phyloP scores from a whole-genome alignment of 35 echinoderm and acorn worm genomes.

The Lytechinus variegatus region DNA sequence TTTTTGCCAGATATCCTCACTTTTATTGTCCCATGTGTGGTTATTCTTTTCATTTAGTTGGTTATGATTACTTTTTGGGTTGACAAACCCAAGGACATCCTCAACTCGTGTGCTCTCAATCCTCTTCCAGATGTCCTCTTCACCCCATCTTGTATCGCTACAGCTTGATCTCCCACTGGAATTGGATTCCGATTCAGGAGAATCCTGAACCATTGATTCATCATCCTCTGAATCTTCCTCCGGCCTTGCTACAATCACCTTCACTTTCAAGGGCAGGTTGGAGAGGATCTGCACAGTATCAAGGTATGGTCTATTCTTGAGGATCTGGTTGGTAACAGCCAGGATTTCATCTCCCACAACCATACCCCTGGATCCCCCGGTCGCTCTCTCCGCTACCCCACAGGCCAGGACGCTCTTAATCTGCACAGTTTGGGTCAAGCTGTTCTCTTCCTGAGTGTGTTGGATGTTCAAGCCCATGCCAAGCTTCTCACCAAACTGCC shows the following conservation, averaged over 20 bases:
- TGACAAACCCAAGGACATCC: constrained; percentile 32
- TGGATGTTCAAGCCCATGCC: constrained; percentile 98
- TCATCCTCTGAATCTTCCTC: constrained; percentile 31
- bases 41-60: constrained; percentile 35
- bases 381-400: constrained; percentile 83
- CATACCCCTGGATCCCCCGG: constrained; percentile 45
- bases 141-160: constrained; percentile 22
- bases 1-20: constrained; percentile 43
- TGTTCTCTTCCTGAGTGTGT: constrained; percentile 67
- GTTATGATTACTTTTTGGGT: constrained; percentile 4
- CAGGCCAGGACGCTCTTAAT: constrained; percentile 68
- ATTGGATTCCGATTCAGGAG: constrained; percentile 35
- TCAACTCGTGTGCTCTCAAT: constrained; percentile 40
- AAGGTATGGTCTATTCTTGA: constrained; percentile 62
- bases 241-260: constrained; percentile 63
- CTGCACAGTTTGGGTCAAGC: constrained; percentile 77
- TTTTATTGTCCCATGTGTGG: constrained; percentile 14
- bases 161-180: constrained; percentile 42
- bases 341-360: constrained; percentile 77
- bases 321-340: constrained; percentile 58
- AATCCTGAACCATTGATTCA: constrained; percentile 40
- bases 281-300: constrained; percentile 67
- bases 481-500: constrained; percentile 73
- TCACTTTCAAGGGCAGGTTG: constrained; percentile 62
- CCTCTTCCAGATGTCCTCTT: constrained; percentile 50